Evolutionary conservation across 1,140 invertebrate genomes (phyloP).

Genomic region (Steinernema khuongi): DNA sequence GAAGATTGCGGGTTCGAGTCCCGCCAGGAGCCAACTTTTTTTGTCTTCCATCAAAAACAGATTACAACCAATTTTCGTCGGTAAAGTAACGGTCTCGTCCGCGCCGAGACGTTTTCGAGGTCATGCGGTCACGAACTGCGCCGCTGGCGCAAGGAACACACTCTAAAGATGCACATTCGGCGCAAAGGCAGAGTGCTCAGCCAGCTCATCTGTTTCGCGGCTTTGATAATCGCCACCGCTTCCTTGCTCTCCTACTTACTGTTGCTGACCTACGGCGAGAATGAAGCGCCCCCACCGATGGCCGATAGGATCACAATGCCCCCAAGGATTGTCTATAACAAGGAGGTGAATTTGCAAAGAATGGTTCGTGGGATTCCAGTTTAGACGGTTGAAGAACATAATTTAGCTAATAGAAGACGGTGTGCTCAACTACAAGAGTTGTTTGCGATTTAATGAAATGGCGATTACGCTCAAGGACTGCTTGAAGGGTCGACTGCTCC

Average conservation of each 20-base stretch:
- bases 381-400: background rate
- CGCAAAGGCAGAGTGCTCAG: background rate
- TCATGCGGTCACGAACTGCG: background rate
- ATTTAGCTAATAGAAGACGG: background rate
- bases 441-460: background rate
- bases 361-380: background rate
- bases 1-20: constrained; percentile 62
- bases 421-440: background rate
- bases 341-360: background rate
- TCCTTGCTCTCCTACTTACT: background rate
- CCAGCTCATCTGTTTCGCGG: background rate
- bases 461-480: constrained; percentile 10
- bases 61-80: too few relatives aligned
- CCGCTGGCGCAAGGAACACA: background rate
- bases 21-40: constrained; percentile 54
- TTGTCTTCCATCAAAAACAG: too few relatives aligned
- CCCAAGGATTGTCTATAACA: background rate
- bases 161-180: background rate
- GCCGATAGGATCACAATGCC: background rate
- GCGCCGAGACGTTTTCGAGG: background rate
- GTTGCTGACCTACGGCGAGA: background rate
- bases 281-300: too few relatives aligned
- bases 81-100: too few relatives aligned
- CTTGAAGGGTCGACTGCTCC: background rate
- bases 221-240: background rate